Conservation (phyloP, 1,140 invertebrate species). For the Teleopsis dalmanni region DNA sequence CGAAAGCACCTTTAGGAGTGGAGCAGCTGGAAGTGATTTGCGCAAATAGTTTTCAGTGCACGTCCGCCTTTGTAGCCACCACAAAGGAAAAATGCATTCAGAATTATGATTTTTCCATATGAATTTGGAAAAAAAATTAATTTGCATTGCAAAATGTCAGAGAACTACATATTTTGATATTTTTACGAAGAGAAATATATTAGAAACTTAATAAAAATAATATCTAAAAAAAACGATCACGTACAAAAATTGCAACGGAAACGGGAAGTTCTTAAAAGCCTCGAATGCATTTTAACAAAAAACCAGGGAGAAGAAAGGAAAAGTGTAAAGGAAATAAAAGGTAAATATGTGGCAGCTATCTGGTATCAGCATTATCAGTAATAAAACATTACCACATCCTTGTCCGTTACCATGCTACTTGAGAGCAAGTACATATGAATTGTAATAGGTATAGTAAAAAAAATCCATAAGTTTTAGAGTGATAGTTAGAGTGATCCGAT, state of each 20-base stretch:
- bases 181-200: background rate
- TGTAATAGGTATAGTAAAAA: background rate
- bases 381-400: too few relatives aligned
- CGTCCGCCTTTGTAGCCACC: too few relatives aligned
- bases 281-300: background rate
- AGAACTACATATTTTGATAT: background rate
- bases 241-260: background rate
- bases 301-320: constrained; percentile 1
- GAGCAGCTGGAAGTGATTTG: too few relatives aligned
- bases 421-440: background rate
- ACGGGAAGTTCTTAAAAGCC: background rate
- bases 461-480: constrained; percentile 4
- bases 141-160: background rate
- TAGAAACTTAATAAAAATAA: background rate
- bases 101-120: too few relatives aligned
- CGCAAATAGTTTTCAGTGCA: too few relatives aligned
- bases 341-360: background rate
- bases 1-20: too few relatives aligned
- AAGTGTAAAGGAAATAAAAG: background rate
- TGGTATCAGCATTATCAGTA: too few relatives aligned
- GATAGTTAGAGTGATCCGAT: background rate
- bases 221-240: background rate
- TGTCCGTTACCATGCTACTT: background rate
- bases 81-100: too few relatives aligned
- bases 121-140: background rate